Percentiles rank a stretch among this genome's conserved stretches.
phyloP scores from a whole-genome alignment of 2,888 invertebrate species.

The Drepana falcataria region DNA sequence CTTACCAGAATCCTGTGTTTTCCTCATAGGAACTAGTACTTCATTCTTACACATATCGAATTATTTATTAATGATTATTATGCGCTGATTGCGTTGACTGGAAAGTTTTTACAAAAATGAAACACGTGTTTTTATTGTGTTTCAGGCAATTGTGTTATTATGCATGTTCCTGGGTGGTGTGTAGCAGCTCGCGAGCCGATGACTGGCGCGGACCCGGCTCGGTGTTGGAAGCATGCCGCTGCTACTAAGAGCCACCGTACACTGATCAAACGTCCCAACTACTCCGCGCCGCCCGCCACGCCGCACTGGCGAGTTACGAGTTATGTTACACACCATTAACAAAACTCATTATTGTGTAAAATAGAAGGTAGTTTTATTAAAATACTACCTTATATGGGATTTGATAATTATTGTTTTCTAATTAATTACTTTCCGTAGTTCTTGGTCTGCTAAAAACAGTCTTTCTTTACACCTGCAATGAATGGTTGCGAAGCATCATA shows the following conservation, averaged over 20 bases:
- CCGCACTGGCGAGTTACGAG: too few relatives aligned
- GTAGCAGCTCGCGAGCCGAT: slow-evolving; percentile 21
- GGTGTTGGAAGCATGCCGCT: slow-evolving; percentile 3
- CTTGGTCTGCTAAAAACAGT: too few relatives aligned
- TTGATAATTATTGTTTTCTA: too few relatives aligned
- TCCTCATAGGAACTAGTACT: slow-evolving; percentile 51
- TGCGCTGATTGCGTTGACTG: slow-evolving; percentile 8
- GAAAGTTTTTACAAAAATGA: neutral
- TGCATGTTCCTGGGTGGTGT: slow-evolving; percentile 14
- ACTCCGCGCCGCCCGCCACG: neutral
- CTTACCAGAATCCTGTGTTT: slow-evolving; percentile 50
- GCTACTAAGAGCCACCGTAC: slow-evolving; percentile 2
- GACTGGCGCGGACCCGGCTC: slow-evolving; percentile 23
- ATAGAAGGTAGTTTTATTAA: too few relatives aligned
- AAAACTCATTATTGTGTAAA: too few relatives aligned
- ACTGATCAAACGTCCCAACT: neutral
- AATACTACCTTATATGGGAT: too few relatives aligned
- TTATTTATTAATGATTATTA: slow-evolving; percentile 12
- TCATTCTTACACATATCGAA: slow-evolving; percentile 58
- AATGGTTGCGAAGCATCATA: too few relatives aligned
- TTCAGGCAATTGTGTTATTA: slow-evolving; percentile 8
- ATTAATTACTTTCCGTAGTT: too few relatives aligned
- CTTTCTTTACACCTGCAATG: too few relatives aligned
- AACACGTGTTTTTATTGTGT: neutral
- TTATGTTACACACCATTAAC: too few relatives aligned